phyloP scores from a whole-genome alignment of 2,888 invertebrate genomes.

The Dryococelus australis region DNA sequence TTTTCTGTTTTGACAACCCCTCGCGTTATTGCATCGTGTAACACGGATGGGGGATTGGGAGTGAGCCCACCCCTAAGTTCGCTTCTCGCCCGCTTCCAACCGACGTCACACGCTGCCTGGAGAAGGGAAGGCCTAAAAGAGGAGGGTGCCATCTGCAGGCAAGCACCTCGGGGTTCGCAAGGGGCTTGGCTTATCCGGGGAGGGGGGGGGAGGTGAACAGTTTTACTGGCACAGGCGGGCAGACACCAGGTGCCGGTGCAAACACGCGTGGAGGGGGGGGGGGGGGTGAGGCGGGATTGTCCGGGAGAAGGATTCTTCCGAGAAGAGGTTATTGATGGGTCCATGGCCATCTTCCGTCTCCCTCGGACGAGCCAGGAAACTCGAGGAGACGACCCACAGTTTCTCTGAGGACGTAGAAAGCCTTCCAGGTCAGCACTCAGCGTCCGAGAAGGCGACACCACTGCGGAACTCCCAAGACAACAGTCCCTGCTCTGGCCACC shows the following conservation, averaged over 20 bases:
- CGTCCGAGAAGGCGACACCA: background rate
- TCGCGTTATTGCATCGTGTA: background rate
- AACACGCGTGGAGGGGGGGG: background rate
- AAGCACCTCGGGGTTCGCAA: background rate
- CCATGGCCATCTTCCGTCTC: background rate
- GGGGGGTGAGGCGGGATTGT: background rate
- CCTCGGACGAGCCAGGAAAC: too few relatives aligned
- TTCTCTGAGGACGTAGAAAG: background rate
- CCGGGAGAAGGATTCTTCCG: background rate
- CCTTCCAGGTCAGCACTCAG: background rate
- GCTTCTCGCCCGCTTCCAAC: too few relatives aligned
- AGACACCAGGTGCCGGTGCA: background rate
- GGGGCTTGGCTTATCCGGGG: background rate
- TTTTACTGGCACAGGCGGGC: background rate
- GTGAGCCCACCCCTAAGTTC: background rate
- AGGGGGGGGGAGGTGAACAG: background rate
- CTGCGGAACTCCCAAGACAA: background rate
- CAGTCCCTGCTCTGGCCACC: too few relatives aligned
- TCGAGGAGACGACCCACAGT: background rate
- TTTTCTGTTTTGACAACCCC: background rate
- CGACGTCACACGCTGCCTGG: background rate
- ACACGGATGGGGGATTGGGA: background rate
- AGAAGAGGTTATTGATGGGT: constrained; percentile 1
- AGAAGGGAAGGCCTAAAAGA: background rate
- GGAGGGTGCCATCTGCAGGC: background rate